Evolutionary conservation across 2,113 vertebrate genomes (phyloP), one percentile per base, ranked within the genome.

Genomic region (Glaucomys volans): DNA sequence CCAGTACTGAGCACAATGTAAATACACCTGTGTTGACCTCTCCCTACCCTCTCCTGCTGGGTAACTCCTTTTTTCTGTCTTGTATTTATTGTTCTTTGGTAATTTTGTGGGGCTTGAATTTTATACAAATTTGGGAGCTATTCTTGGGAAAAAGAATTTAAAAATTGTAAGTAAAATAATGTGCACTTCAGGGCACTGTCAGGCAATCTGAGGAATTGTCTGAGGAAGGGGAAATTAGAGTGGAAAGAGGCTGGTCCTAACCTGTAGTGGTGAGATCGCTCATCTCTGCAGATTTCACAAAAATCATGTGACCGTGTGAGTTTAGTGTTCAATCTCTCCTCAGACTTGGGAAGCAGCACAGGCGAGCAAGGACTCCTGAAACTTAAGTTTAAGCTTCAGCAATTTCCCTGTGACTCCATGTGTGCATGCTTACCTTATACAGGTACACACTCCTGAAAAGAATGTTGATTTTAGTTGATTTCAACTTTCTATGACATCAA

Each of bases 81-180:
- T 35, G 5, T 59, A 32, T 64, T 75, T 81, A 74, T 64, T 22
- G 8, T 67, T 87, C 69, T 37, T 42, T 80, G n/a, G 28, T 37
- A 86, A 16, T 71, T 75, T 93, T 66, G 52, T 16, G 47, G 37
- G n/a, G 3, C 24, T 66, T 92, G 72, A 64, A 59, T 81, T 76
- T 62, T 69, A 24, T 66, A 74, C 42, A 40, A 1, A 90, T 57
- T 37, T 76, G 69, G 88, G 35, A 67, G 20, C 22, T 62, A 82
- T 62, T 47, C 79, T 67, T 76, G 32, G 69, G 35, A 54, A 89
- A 86, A 92, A 67, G 24, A 66, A 85, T 91, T 30, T 32, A 71
- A 47, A 42, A 64, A 18, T 67, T 64, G 2, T 57, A 57, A 93
- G 30, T 37, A 64, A 52, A 85, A 92, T 66, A 95, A 64, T 91